Evolutionary conservation across 2,797 vertebrate genomes (phyloP), one percentile per base, ranked within the genome.

Genomic region (Alfaro cultratus): DNA sequence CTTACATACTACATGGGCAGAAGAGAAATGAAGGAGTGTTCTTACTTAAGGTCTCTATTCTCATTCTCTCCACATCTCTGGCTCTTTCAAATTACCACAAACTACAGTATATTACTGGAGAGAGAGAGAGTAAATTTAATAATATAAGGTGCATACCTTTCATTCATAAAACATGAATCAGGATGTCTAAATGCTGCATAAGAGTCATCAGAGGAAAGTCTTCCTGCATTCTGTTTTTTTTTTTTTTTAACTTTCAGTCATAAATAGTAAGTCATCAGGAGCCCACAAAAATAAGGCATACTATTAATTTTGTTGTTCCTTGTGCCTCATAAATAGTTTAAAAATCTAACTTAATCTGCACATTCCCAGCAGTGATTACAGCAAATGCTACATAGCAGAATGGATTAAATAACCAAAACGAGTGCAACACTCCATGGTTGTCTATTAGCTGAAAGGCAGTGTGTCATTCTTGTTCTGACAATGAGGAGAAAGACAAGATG

Each of bases 351-450:
- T 68, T 1, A 0, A 72, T 77, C 23, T 85, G 55, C 80, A 84
- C 80, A 85, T 85, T 85, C 79, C 75, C 64, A 39, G 43, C 10
- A 31, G 41, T 85, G 82, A 84, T 86, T 85, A 12, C 68, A 5
- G 53, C 81, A 34, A 92, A 85, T 84, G 34, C 18, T 39, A 23
- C 34, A 21, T 21, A 67, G 62, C 62, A 39, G 62, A 67, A 79
- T 16, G 77, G 75, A 75, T 16, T 29, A 76, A 86, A 10, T 34
- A 11, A 73, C 31, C 34, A 23, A 62, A 18, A 62, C 75, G 62
- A 76, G 45, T 53, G 6, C 18, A 81, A 53, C 82, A 49, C 76
- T 79, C 57, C 60, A 51, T 1, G 23, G 16, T 75, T 80, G 80
- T 73, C 60, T 34, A 11, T 68, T 68, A 41, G 64, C 84, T 77